These are phyloP conservation scores for Ectropis crepuscularia DNA, from an alignment of 2,888 invertebrate genomes.

Conservation along the genomic window DNA sequence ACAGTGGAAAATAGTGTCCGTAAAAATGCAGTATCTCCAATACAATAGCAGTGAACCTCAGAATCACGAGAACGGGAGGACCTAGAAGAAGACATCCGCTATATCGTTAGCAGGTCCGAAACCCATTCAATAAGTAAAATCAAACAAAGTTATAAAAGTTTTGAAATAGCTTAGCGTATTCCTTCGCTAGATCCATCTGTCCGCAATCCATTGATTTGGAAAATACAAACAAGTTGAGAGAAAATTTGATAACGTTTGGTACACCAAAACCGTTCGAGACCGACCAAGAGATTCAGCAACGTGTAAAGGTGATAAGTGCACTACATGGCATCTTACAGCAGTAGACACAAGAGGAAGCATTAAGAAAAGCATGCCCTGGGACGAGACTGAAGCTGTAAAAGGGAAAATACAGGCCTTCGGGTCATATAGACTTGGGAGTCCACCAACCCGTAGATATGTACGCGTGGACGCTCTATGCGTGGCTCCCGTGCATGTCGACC, in stretches of 20 bases:
- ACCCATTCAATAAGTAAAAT: constrained; percentile 87
- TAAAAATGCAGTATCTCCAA: too few species aligned
- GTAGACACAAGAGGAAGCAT: constrained; percentile 96
- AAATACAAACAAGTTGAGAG: constrained; percentile 91
- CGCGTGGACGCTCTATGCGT: constrained; percentile 95
- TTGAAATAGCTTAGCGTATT: too few species aligned
- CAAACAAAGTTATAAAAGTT: too few species aligned
- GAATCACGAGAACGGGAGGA: constrained; percentile 85
- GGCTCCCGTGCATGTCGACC: constrained; percentile 97
- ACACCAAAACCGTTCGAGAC: constrained; percentile 97
- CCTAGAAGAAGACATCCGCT: constrained; percentile 96
- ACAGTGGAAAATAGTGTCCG: too few species aligned
- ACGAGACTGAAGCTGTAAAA: constrained; percentile 95
- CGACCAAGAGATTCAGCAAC: constrained; percentile 94
- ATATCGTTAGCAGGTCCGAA: constrained; percentile 96
- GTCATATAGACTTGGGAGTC: constrained; percentile 97
- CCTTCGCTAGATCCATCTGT: too few species aligned
- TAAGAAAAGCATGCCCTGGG: constrained; percentile 95
- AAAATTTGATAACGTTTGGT: constrained; percentile 91
- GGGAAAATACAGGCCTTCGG: constrained; percentile 99
- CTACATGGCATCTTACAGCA: constrained; percentile 95
- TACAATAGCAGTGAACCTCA: constrained; percentile 50
- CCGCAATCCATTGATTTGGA: constrained; percentile 92
- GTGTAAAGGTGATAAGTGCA: constrained; percentile 93
- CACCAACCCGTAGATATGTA: constrained; percentile 98